Base-by-base conservation (phyloP, 1,140 invertebrate species). In the Arctopsyche grandis region DNA sequence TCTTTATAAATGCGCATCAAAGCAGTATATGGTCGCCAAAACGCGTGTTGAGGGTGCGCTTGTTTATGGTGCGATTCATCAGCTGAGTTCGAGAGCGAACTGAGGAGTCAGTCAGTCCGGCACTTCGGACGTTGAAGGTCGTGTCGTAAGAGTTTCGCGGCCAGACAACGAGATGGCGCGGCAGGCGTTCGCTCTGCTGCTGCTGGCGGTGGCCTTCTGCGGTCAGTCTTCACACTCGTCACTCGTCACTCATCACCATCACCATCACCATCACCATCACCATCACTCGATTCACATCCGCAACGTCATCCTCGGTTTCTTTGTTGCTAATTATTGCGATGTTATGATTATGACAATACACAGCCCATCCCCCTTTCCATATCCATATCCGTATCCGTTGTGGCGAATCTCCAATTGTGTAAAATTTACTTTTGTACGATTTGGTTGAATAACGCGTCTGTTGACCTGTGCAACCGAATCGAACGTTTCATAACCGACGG, bases 191-290 rank as follows among this genome's bases (percentile, higher is more conserved):
- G 26, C 38, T 7, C 66, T 69, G n/a, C n/a, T n/a, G 66, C 66
- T 69, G 19, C 26, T 69, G 26, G 63, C 63, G n/a, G n/a, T n/a
- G 22, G 63, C n/a, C 9, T 69, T 24, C 63, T 69, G 63, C 22
- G 63, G 63, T 69, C 19, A 69, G 58, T 38, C 22, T 69, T n/a
- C 63, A 10, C 26, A 7, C 12, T 16, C 63, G 5, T 69, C 9
- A 9, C 5, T 9, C 9, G 7, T n/a, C n/a, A 7, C 7, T 60
- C 21, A 5, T 29, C 12, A 12, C 5, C 16, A 5, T 12, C 5
- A 5, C 1, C 60, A 5, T 4, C 21, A 12, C 46, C 46, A 48
- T 48, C 46, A 9, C n/a, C 9, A 48, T n/a, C 46, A 9, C n/a
- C n/a, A 9, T n/a, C n/a, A 48, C 46, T 9, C 46, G 9, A 48